Percentiles rank a stretch among this genome's conserved stretches.
Conservation (phyloP, 2,797 vertebrate species). For the Pelochelys cantorii region DNA sequence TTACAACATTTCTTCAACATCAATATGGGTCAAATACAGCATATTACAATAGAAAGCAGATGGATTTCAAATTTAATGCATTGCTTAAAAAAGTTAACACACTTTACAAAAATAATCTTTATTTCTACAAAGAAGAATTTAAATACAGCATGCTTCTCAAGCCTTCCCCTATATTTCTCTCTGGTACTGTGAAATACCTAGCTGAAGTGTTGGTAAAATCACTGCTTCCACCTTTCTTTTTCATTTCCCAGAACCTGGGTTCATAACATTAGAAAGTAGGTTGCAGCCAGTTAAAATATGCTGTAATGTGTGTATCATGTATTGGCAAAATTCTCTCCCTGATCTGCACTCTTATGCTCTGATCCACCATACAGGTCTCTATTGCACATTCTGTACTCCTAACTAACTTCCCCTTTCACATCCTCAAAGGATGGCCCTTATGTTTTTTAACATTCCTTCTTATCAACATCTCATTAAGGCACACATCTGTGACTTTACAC, state of each 20-base stretch:
- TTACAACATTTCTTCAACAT: neutral
- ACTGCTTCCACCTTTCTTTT: neutral
- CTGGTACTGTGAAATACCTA: neutral
- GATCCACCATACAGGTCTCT: neutral
- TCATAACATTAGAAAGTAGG: neutral
- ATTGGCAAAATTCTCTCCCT: neutral
- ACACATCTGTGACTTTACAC: neutral
- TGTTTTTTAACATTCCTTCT: neutral
- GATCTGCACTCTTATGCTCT: neutral
- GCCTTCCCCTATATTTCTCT: neutral
- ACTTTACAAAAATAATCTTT: neutral
- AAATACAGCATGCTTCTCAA: neutral
- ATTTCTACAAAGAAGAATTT: neutral
- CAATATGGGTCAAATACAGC: neutral
- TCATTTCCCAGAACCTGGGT: neutral
- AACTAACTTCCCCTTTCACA: neutral
- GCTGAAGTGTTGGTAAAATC: neutral
- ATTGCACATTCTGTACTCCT: neutral
- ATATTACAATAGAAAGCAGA: neutral
- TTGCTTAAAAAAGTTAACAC: neutral
- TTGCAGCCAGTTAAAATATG: neutral
- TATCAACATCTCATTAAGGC: neutral
- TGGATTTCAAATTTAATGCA: neutral
- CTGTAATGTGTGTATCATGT: neutral
- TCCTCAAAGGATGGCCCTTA: fast-evolving